phyloP scores from a whole-genome alignment of 2,113 vertebrate species.

The Numida meleagris region DNA sequence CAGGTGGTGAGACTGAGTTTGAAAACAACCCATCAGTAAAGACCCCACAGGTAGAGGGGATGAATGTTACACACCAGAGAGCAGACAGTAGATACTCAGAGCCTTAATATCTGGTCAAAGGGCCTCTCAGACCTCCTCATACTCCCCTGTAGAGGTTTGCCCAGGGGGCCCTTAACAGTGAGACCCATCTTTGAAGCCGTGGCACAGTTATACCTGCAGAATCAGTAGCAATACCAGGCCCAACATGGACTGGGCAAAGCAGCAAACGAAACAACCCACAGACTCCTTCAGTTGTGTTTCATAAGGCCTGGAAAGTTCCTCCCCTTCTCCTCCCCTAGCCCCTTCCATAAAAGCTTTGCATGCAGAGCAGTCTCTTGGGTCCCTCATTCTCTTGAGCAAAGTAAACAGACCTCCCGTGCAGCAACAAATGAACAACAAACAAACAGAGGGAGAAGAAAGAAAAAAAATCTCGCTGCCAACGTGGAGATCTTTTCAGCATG shows the following conservation, averaged over 20 bases:
- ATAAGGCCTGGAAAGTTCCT: constrained; percentile 34
- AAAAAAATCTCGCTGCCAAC: not conserved
- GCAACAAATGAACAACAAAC: constrained; percentile 60
- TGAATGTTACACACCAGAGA: not conserved
- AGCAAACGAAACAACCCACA: constrained; percentile 14
- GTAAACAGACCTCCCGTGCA: constrained; percentile 64
- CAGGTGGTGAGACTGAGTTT: not conserved
- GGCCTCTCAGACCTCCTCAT: not conserved
- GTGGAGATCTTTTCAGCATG: not conserved
- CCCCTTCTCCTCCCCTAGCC: constrained; percentile 12
- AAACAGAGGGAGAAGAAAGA: not conserved
- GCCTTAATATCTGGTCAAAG: not conserved
- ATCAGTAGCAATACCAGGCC: not conserved
- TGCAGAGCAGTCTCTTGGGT: constrained; percentile 52
- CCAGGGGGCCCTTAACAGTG: not conserved
- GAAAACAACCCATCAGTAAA: not conserved
- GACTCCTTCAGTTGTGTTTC: constrained; percentile 31
- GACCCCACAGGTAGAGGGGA: not conserved
- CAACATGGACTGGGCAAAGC: not conserved
- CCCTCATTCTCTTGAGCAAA: constrained; percentile 67
- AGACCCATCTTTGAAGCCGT: not conserved
- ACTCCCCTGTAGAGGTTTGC: not conserved
- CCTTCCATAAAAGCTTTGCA: constrained; percentile 40
- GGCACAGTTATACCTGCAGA: not conserved
- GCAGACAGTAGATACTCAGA: not conserved